These are phyloP conservation scores for Muntiacus muntjak DNA, from an alignment of 2,113 vertebrate genomes.

Conservation along the genomic window DNA sequence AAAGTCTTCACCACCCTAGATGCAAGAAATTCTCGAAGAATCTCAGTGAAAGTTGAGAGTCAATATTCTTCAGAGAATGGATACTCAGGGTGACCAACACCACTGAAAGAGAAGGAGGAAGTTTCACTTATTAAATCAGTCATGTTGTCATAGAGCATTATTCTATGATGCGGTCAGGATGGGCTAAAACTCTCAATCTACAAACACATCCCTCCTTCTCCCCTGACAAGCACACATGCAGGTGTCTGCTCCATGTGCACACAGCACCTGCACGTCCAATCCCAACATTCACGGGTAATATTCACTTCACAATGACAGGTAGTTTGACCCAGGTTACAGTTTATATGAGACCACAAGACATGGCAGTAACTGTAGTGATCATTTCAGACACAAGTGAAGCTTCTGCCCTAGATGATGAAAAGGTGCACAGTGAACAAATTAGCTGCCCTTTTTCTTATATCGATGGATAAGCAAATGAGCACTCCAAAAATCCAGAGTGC, in stretches of 20 bases:
- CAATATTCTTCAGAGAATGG: background rate
- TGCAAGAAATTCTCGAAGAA: too few relatives aligned
- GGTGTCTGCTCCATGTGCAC: background rate
- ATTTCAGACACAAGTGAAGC: background rate
- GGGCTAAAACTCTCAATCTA: background rate
- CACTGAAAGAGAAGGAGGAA: background rate
- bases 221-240: background rate
- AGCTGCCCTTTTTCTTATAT: background rate
- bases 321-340: background rate
- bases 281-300: background rate
- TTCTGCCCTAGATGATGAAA: background rate
- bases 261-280: rapidly evolving
- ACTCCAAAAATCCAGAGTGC: background rate
- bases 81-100: background rate
- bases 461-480: background rate
- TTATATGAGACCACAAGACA: background rate
- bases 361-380: background rate
- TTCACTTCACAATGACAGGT: background rate
- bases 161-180: background rate
- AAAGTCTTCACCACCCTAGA: background rate
- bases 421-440: background rate
- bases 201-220: background rate
- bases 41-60: background rate
- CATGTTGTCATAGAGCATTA: background rate
- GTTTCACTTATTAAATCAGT: background rate